Conservation (phyloP, 2,113 vertebrate genomes). For the Aptenodytes forsteri region DNA sequence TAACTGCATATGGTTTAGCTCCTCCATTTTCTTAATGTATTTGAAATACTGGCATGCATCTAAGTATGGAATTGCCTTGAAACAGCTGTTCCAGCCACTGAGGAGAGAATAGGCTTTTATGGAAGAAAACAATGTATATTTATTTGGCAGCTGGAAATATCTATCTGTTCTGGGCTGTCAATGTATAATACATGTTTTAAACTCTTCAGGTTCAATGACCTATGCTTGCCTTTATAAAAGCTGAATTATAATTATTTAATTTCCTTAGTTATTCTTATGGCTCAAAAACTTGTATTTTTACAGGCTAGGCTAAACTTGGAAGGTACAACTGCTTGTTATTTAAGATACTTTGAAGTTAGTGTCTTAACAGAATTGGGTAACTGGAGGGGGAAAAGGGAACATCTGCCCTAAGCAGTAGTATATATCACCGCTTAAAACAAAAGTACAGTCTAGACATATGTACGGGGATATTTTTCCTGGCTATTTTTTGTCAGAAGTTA, state of each 20-base stretch:
- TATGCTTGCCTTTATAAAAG: background rate
- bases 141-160: background rate
- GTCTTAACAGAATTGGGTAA: background rate
- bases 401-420: background rate
- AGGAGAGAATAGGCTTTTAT: background rate
- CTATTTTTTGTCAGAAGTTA: slow-evolving; percentile 4
- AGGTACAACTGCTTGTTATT: background rate
- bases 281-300: background rate
- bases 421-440: background rate
- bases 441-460: background rate
- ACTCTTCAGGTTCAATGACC: background rate
- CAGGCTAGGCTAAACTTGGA: background rate
- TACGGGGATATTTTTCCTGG: background rate
- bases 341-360: background rate
- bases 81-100: background rate
- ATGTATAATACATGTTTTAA: background rate
- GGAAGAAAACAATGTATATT: background rate
- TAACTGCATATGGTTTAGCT: background rate
- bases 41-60: background rate
- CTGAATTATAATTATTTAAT: background rate
- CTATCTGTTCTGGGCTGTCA: background rate
- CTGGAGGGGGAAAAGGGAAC: background rate
- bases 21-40: background rate
- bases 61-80: background rate
- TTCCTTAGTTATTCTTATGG: background rate